phyloP scores from a whole-genome alignment of 2,797 vertebrate species.

The Borostomias antarcticus region DNA sequence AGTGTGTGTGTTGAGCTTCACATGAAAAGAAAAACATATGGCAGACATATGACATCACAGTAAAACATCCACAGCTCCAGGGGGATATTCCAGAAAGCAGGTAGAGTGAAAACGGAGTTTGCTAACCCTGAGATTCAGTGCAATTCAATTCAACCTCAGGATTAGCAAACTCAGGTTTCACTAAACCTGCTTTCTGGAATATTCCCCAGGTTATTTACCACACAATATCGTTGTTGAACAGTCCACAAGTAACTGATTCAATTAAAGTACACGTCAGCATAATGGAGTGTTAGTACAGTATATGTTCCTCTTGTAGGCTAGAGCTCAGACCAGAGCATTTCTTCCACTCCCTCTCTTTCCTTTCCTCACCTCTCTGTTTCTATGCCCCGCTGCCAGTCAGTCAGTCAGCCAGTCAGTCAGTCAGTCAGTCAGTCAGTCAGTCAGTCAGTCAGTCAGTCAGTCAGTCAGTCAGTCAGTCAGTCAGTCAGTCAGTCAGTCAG shows the following conservation, averaged over 20 bases:
- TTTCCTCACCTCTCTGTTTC: neutral
- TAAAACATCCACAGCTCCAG: constrained; percentile 14
- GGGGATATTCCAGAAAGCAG: too few species aligned
- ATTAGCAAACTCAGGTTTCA: too few species aligned
- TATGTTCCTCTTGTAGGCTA: constrained; percentile 73
- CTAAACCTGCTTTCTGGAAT: too few species aligned
- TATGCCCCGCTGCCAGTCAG: constrained; percentile 26
- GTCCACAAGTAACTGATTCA: constrained; percentile 78
- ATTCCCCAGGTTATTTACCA: constrained; percentile 31
- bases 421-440: constrained; percentile 65
- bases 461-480: constrained; percentile 62
- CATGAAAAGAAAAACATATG: constrained; percentile 2
- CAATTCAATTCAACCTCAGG: too few species aligned
- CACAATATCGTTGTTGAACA: constrained; percentile 44
- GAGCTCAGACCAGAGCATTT: constrained; percentile 81
- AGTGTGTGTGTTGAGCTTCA: neutral
- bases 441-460: constrained; percentile 64
- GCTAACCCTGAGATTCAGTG: too few species aligned
- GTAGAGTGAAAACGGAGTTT: too few species aligned
- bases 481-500: constrained; percentile 66
- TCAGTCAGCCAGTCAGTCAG: too few species aligned
- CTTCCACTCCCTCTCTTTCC: constrained; percentile 54
- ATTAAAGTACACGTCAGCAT: constrained; percentile 83
- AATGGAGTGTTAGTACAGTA: constrained; percentile 79
- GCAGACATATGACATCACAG: constrained; percentile 19